phyloP scores from a whole-genome alignment of 2,797 vertebrate species.

The Apogon hyalosoma region DNA sequence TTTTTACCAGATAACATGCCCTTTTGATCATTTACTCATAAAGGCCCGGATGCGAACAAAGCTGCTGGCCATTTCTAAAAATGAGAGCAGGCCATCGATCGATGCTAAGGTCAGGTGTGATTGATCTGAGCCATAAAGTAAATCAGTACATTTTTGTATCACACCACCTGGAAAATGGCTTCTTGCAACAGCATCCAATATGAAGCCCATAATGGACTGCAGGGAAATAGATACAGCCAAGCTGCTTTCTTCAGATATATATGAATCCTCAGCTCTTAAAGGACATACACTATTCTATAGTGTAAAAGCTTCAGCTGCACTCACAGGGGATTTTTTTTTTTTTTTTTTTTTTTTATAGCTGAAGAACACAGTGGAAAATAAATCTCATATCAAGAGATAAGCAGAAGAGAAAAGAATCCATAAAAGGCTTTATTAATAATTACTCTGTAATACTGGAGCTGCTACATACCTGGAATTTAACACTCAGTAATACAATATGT shows the following conservation, averaged over 20 bases:
- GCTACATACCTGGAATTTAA: neutral
- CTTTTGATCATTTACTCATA: slow-evolving; percentile 35
- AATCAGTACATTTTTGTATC: neutral
- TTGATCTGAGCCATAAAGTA: slow-evolving; percentile 15
- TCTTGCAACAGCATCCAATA: neutral
- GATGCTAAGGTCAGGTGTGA: slow-evolving; percentile 25
- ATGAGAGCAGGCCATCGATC: slow-evolving; percentile 25
- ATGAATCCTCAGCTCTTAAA: slow-evolving; percentile 9
- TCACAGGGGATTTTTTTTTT: neutral
- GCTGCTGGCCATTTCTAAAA: slow-evolving; percentile 24
- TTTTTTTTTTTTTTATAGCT: too few relatives aligned
- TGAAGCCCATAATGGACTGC: slow-evolving; percentile 5
- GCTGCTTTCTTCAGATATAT: neutral
- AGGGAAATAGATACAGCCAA: neutral
- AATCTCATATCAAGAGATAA: neutral
- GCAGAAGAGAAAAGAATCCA: neutral
- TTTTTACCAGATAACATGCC: neutral
- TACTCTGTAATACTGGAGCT: neutral
- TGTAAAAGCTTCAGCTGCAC: neutral
- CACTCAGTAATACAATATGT: neutral
- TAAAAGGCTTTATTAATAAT: neutral
- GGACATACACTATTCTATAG: slow-evolving; percentile 21
- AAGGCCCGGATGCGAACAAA: slow-evolving; percentile 18
- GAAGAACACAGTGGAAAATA: neutral
- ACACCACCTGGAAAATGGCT: neutral